Conservation (phyloP, 2,113 vertebrate species). For the Sinocyclocheilus anshuiensis region DNA sequence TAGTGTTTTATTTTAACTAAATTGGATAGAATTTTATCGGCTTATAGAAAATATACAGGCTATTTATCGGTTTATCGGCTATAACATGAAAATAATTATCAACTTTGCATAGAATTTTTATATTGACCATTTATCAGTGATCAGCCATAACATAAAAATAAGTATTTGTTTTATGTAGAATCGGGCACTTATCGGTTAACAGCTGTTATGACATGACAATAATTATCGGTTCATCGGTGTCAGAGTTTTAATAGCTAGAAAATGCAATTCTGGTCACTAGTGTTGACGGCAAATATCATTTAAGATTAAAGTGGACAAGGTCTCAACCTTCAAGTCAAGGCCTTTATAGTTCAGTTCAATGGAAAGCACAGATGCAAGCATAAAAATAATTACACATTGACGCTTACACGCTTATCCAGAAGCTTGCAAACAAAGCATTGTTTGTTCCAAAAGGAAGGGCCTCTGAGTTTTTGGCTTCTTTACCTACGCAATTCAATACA, state of each 20-base stretch:
- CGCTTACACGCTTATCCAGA: neutral
- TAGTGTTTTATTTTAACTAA: neutral
- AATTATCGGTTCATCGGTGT: neutral
- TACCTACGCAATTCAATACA: slow-evolving; percentile 10
- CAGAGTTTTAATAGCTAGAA: neutral
- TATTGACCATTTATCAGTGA: neutral
- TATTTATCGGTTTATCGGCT: neutral
- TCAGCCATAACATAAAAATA: neutral
- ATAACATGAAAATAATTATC: neutral
- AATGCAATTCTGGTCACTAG: neutral
- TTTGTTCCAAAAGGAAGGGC: slow-evolving; percentile 28
- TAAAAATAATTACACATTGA: neutral
- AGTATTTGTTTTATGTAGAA: neutral
- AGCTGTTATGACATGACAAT: neutral
- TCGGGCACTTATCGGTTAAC: neutral
- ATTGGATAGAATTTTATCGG: neutral
- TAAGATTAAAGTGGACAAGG: neutral
- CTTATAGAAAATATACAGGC: neutral
- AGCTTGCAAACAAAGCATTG: slow-evolving; percentile 11
- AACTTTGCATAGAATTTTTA: neutral
- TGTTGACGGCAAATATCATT: neutral
- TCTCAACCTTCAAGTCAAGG: neutral
- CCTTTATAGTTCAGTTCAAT: neutral
- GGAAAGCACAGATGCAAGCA: neutral
- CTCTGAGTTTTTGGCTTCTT: slow-evolving; percentile 28